These are phyloP conservation scores for Volucella zonaria DNA, from an alignment of 2,888 invertebrate species.

Conservation along the genomic window DNA sequence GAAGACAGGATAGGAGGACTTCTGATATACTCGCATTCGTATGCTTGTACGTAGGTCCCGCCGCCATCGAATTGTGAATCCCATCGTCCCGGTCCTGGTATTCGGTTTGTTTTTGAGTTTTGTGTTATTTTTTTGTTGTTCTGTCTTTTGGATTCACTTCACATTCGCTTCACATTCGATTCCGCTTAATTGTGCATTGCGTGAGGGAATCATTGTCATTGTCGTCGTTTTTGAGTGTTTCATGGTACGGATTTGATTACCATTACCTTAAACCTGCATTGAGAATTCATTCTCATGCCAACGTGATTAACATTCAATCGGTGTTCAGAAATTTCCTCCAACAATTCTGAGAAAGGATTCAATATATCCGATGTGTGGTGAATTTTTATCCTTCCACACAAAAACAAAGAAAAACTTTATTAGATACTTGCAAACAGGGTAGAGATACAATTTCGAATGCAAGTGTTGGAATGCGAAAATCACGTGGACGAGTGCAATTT, in stretches of 20 bases:
- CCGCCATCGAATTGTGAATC: background rate
- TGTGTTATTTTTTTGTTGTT: slow-evolving; percentile 20
- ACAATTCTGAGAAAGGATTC: slow-evolving; percentile 55
- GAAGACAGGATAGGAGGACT: slow-evolving; percentile 36
- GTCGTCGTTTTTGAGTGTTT: slow-evolving; percentile 11
- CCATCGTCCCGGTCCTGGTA: slow-evolving; percentile 41
- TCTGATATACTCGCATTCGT: no score
- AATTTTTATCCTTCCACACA: background rate
- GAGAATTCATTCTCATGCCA: slow-evolving; percentile 19
- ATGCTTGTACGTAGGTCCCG: no score
- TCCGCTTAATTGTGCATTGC: slow-evolving; percentile 57
- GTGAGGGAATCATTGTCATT: slow-evolving; percentile 48
- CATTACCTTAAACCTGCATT: background rate
- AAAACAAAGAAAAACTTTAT: background rate
- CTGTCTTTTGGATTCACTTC: slow-evolving; percentile 49
- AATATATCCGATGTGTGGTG: slow-evolving; percentile 42
- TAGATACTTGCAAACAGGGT: background rate
- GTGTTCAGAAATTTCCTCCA: slow-evolving; percentile 25
- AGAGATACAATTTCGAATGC: slow-evolving; percentile 12
- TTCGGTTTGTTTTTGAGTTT: slow-evolving; percentile 35
- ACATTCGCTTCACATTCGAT: slow-evolving; percentile 15
- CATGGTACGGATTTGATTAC: slow-evolving; percentile 54
- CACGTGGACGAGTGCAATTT: slow-evolving; percentile 41
- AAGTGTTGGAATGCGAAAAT: slow-evolving; percentile 18
- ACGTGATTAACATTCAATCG: slow-evolving; percentile 56